phyloP scores from a whole-genome alignment of 2,113 vertebrate species.

The Xenopus laevis region DNA sequence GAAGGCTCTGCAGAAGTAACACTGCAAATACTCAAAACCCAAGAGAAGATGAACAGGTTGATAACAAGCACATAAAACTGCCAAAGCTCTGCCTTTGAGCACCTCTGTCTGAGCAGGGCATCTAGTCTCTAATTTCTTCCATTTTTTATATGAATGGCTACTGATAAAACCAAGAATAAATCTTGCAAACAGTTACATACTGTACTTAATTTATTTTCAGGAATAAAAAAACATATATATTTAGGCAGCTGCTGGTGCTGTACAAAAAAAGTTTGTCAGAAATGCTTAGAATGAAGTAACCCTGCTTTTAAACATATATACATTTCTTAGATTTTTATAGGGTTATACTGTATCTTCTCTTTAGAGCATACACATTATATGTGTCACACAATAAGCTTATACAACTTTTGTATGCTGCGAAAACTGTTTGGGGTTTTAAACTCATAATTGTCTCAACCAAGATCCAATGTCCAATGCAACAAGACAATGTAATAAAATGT shows the following conservation, averaged over 20 bases:
- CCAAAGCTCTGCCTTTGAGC: conserved; percentile 44
- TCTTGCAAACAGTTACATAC: not conserved
- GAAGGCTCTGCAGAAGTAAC: conserved; percentile 27
- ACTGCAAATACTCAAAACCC: conserved; percentile 50
- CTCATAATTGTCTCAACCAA: too few species aligned
- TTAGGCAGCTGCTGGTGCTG: conserved; percentile 13
- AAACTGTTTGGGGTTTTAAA: too few species aligned
- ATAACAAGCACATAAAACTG: conserved; percentile 51
- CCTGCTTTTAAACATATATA: too few species aligned
- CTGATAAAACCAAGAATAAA: conserved; percentile 21
- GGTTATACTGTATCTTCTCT: too few species aligned
- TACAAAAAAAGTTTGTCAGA: not conserved
- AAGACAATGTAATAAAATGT: too few species aligned
- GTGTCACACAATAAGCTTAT: too few species aligned
- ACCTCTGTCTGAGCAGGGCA: conserved; percentile 31
- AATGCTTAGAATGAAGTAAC: too few species aligned
- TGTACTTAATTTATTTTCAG: conserved; percentile 18
- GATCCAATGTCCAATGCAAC: too few species aligned
- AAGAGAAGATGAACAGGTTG: conserved; percentile 48
- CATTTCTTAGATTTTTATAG: too few species aligned
- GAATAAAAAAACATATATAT: conserved; percentile 6
- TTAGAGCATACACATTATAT: too few species aligned
- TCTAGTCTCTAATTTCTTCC: conserved; percentile 9
- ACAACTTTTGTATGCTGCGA: too few species aligned
- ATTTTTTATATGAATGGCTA: conserved; percentile 23